Evolutionary conservation across 2,888 invertebrate genomes (phyloP).

Genomic region (Drosophila kanekoi): DNA sequence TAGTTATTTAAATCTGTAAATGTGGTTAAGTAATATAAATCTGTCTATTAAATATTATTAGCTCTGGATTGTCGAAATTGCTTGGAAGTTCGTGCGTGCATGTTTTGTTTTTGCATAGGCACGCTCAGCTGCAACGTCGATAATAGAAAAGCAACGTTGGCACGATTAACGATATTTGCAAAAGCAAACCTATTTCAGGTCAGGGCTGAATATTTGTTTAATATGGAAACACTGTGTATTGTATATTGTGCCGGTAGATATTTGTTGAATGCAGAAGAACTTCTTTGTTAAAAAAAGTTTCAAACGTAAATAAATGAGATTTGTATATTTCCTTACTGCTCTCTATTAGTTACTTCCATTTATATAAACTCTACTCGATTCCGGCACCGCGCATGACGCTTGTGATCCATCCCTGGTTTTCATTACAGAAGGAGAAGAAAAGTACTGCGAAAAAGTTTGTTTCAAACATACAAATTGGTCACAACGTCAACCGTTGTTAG

Average conservation of each 20-base stretch:
- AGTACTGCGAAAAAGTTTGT: constrained; percentile 69
- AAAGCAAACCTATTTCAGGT: constrained; percentile 26
- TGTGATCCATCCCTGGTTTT: constrained; percentile 55
- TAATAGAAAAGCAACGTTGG: constrained; percentile 9
- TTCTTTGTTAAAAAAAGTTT: constrained; percentile 4
- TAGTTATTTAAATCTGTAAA: no score
- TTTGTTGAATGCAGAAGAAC: constrained; percentile 8
- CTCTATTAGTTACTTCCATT: constrained; percentile 12
- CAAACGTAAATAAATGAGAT: constrained; percentile 8
- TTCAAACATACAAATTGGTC: constrained; percentile 65
- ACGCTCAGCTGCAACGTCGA: constrained; percentile 13
- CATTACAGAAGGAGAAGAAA: constrained; percentile 67
- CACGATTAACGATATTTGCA: constrained; percentile 25
- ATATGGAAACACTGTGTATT: constrained; percentile 50
- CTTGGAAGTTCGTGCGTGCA: neutral
- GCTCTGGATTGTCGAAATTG: rapidly evolving
- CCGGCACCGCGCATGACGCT: constrained; percentile 67
- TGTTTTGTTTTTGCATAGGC: neutral
- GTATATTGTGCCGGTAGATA: constrained; percentile 51
- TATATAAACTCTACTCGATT: constrained; percentile 32
- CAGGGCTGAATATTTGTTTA: constrained; percentile 39
- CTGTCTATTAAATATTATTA: no score
- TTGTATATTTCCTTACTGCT: neutral
- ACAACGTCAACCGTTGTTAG: constrained; percentile 61
- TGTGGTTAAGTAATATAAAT: no score